phyloP scores from a whole-genome alignment of 2,113 vertebrate species.

The Melanocharis versteri region DNA sequence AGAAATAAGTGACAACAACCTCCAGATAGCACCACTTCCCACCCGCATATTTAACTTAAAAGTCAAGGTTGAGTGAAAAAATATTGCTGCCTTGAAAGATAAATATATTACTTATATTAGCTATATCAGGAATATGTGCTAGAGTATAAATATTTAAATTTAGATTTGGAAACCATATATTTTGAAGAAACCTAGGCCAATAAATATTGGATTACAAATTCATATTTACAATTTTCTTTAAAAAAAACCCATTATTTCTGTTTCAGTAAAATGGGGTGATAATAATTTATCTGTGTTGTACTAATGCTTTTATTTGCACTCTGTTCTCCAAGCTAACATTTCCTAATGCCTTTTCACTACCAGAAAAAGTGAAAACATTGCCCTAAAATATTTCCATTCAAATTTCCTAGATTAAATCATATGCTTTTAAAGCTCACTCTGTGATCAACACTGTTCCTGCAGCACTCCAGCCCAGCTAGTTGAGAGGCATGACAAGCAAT shows the following conservation, averaged over 20 bases:
- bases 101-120: conserved; percentile 63
- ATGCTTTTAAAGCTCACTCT: neutral
- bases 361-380: neutral
- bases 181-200: conserved; percentile 43
- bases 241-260: conserved; percentile 6
- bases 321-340: neutral
- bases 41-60: neutral
- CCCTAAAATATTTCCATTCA: conserved; percentile 21
- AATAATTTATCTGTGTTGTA: neutral
- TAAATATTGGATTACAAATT: conserved; percentile 60
- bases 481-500: neutral
- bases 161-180: conserved; percentile 50
- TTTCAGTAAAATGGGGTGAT: neutral
- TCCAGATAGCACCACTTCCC: conserved; percentile 9
- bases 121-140: conserved; percentile 40
- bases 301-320: neutral
- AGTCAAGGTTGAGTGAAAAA: conserved; percentile 58
- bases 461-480: neutral
- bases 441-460: neutral
- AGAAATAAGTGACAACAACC: conserved; percentile 37
- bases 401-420: conserved; percentile 4
- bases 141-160: conserved; percentile 70
- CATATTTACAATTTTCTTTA: conserved; percentile 55
- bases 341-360: neutral
- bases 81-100: conserved; percentile 59